A percentile compares a stretch with the other conserved stretches of the same genome.
Evolutionary conservation across 2,113 vertebrate genomes (phyloP).

Genomic region (Larimichthys crocea): DNA sequence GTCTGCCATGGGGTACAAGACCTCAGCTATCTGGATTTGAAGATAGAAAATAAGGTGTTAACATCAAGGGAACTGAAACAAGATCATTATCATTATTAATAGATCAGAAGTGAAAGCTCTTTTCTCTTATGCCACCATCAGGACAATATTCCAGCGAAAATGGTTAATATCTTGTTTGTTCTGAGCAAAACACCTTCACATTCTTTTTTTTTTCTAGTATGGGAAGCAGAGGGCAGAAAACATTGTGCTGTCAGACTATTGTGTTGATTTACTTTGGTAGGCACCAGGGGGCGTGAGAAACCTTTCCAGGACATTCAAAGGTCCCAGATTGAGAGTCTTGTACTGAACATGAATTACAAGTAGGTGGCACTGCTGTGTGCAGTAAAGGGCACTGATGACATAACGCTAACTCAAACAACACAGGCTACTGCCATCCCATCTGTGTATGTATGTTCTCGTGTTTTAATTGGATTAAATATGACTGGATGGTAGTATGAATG

Average conservation of each 20-base stretch:
- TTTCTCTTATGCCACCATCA: background rate
- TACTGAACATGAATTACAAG: constrained; percentile 29
- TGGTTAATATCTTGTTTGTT: background rate
- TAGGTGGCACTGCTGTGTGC: constrained; percentile 58
- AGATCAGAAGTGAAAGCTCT: too few relatives aligned
- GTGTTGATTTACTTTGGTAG: constrained; percentile 24
- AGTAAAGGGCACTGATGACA: constrained; percentile 37
- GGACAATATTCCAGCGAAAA: background rate
- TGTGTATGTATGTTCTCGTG: constrained; percentile 35
- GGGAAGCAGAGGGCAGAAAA: background rate
- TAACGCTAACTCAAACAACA: constrained; percentile 22
- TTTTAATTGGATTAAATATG: constrained; percentile 31
- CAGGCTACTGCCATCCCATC: constrained; percentile 15
- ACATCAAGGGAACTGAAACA: constrained; percentile 1
- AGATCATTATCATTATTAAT: background rate
- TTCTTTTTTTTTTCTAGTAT: background rate
- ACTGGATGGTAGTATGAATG: background rate
- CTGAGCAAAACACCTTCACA: background rate
- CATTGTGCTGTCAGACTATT: background rate
- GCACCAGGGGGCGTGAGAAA: constrained; percentile 76
- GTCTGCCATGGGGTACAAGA: constrained; percentile 90
- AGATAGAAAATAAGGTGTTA: background rate
- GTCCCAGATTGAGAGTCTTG: constrained; percentile 11
- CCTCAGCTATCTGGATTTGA: constrained; percentile 90
- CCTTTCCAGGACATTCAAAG: constrained; percentile 22